phyloP scores from a whole-genome alignment of 2,888 invertebrate species.

The Nasonovia ribisnigri region DNA sequence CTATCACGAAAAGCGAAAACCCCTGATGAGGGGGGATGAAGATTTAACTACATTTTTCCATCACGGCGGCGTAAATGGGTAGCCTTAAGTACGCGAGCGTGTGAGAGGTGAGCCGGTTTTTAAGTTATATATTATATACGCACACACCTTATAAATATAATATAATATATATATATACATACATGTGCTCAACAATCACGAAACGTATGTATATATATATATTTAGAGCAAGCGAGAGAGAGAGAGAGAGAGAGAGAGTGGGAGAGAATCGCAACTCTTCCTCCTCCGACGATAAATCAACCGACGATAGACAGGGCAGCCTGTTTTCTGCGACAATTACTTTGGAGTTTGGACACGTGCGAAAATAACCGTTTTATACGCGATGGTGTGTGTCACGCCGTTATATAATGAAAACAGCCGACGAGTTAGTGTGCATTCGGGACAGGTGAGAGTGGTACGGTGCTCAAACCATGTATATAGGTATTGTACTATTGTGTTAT shows the following conservation, averaged over 20 bases:
- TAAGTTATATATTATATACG: background rate
- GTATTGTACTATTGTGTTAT: background rate
- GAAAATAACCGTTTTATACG: conserved; percentile 38
- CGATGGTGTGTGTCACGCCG: background rate
- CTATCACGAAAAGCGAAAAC: background rate
- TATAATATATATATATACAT: background rate
- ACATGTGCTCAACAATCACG: background rate
- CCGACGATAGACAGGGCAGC: background rate
- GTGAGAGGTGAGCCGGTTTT: background rate
- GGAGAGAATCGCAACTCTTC: background rate
- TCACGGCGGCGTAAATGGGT: background rate
- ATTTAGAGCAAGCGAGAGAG: background rate
- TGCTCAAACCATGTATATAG: background rate
- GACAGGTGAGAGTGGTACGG: background rate
- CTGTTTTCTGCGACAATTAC: conserved; percentile 52
- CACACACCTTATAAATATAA: background rate
- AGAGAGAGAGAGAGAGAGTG: background rate
- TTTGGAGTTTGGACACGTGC: conserved; percentile 42
- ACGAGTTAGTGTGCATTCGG: background rate
- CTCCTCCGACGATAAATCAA: conserved; percentile 35
- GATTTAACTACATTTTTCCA: background rate
- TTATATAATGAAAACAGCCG: conserved; percentile 11
- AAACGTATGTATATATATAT: background rate
- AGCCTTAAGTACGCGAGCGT: background rate
- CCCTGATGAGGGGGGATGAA: background rate